Evolutionary conservation across 1,140 invertebrate genomes (phyloP).

Genomic region (Drosophila bipectinata): DNA sequence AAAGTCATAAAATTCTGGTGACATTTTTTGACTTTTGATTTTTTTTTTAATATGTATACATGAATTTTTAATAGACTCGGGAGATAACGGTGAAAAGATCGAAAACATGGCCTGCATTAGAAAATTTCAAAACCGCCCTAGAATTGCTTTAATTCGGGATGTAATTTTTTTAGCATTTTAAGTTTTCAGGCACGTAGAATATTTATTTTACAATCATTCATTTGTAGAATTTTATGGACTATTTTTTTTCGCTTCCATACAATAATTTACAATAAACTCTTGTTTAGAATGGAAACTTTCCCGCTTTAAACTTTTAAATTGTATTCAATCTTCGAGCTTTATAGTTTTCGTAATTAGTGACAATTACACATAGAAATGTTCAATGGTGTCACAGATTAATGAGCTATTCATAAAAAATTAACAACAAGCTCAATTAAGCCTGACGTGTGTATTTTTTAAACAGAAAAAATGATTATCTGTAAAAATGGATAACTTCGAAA

Average conservation of each 20-base stretch:
- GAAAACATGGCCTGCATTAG: slow-evolving; percentile 50
- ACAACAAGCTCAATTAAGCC: slow-evolving; percentile 20
- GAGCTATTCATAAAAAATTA: slow-evolving; percentile 5
- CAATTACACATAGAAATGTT: slow-evolving; percentile 29
- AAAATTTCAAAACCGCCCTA: slow-evolving; percentile 32
- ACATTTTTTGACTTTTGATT: slow-evolving; percentile 4
- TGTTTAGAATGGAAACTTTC: slow-evolving; percentile 7
- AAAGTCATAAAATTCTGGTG: slow-evolving; percentile 1
- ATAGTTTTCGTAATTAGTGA: slow-evolving; percentile 25
- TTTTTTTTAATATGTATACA: slow-evolving; percentile 9
- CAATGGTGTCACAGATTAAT: slow-evolving; percentile 31
- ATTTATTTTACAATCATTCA: slow-evolving; percentile 8
- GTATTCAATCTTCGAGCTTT: slow-evolving; percentile 14
- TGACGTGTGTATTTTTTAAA: neutral
- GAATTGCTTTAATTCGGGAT: slow-evolving; percentile 26
- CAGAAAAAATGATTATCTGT: slow-evolving; percentile 9
- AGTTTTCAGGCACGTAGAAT: slow-evolving; percentile 14
- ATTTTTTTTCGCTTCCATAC: neutral
- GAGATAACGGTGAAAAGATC: slow-evolving; percentile 46
- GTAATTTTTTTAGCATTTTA: slow-evolving; percentile 22
- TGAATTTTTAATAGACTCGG: slow-evolving; percentile 17
- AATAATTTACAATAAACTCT: neutral
- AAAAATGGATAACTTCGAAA: slow-evolving; percentile 36
- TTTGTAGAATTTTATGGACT: slow-evolving; percentile 2
- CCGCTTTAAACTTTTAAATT: slow-evolving; percentile 6